Conservation (phyloP, 2,113 vertebrate species). For the Rhinolophus sinicus region DNA sequence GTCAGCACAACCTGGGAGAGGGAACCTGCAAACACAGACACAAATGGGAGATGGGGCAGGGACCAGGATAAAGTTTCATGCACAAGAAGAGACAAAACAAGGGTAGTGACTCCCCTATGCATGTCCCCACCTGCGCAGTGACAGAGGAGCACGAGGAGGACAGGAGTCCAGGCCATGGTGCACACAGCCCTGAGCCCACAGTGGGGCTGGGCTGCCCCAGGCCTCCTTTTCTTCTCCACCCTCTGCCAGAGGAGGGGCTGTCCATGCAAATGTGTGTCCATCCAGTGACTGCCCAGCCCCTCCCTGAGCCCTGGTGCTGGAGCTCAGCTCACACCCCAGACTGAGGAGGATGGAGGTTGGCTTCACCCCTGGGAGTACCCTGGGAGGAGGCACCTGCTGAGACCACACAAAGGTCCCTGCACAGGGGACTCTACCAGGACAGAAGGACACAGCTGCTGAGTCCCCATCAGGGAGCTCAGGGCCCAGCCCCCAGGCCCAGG, state of each 20-base stretch:
- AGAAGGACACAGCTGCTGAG: background rate
- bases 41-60: background rate
- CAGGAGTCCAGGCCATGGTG: background rate
- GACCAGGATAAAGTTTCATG: background rate
- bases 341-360: rapidly evolving
- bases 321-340: background rate
- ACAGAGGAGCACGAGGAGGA: background rate
- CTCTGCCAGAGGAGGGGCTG: background rate
- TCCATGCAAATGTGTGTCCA: background rate
- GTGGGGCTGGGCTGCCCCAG: background rate
- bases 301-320: background rate
- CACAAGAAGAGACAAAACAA: too few species aligned
- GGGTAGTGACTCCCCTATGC: too few species aligned
- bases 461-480: background rate
- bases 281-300: too few species aligned
- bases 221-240: background rate
- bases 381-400: background rate
- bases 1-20: background rate
- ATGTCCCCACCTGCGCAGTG: background rate
- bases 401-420: background rate
- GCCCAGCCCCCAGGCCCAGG: rapidly evolving
- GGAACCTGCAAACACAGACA: background rate
- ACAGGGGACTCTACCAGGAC: background rate
- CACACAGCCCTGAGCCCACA: background rate
- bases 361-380: too few species aligned